A percentile compares a stretch with the other conserved stretches of the same genome.
Conservation (phyloP, 2,113 vertebrate genomes). For the Oryzias woworae region DNA sequence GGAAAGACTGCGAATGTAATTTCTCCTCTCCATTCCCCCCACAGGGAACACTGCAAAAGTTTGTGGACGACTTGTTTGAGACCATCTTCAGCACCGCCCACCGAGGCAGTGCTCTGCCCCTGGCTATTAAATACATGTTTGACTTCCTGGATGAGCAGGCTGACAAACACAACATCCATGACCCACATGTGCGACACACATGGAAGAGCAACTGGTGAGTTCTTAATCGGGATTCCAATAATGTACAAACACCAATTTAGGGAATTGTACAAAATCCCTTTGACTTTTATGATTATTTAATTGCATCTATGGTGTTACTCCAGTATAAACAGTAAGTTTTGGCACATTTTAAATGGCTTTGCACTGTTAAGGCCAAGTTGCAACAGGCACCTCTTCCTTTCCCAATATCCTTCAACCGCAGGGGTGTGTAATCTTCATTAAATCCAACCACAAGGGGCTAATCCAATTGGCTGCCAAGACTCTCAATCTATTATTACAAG, state of each 20-base stretch:
- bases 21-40: background rate
- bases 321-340: slow-evolving; percentile 13
- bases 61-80: slow-evolving; percentile 97
- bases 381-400: slow-evolving; percentile 52
- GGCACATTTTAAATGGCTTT: slow-evolving; percentile 38
- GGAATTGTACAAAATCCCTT: background rate
- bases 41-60: slow-evolving; percentile 97
- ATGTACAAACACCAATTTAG: too few relatives aligned
- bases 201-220: slow-evolving; percentile 99
- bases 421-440: slow-evolving; percentile 73
- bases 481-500: slow-evolving; percentile 57
- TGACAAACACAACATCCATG: slow-evolving; percentile 94
- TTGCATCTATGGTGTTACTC: background rate
- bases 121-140: slow-evolving; percentile 99
- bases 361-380: slow-evolving; percentile 53
- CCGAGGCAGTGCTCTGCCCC: slow-evolving; percentile 92
- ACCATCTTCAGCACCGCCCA: slow-evolving; percentile 99
- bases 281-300: background rate
- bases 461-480: slow-evolving; percentile 60
- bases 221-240: too few relatives aligned
- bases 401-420: slow-evolving; percentile 67
- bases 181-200: slow-evolving; percentile 96
- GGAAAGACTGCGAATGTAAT: background rate
- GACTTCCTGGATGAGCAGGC: slow-evolving; percentile 99
- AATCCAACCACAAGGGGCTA: slow-evolving; percentile 65